phyloP scores from a whole-genome alignment of 2,888 invertebrate species.

The Pharmacophagus antenor region DNA sequence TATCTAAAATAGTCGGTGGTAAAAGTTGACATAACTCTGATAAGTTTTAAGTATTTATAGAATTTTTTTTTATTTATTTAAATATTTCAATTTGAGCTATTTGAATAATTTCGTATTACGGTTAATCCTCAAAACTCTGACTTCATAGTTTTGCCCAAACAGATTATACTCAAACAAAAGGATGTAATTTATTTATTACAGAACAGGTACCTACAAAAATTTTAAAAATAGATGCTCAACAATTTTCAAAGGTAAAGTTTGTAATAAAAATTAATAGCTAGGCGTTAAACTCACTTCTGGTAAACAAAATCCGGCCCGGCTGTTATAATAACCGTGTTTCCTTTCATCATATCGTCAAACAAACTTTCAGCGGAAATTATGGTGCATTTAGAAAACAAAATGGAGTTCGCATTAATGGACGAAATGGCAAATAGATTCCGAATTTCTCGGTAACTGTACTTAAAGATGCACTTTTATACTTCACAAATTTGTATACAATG shows the following conservation, averaged over 20 bases:
- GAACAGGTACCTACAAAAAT: background rate
- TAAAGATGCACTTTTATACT: background rate
- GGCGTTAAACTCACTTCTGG: background rate
- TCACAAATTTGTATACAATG: background rate
- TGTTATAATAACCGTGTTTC: background rate
- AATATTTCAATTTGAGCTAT: too few relatives aligned
- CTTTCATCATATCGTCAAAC: conserved; percentile 7
- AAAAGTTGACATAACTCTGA: too few relatives aligned
- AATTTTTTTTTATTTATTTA: too few relatives aligned
- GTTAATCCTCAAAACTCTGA: too few relatives aligned
- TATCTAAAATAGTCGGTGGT: too few relatives aligned
- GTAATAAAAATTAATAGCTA: background rate
- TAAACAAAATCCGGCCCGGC: background rate
- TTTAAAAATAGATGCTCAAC: background rate
- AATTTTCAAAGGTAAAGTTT: background rate
- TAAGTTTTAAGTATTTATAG: too few relatives aligned
- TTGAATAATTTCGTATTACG: too few relatives aligned
- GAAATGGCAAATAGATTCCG: background rate
- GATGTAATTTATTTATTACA: background rate
- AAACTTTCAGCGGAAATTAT: conserved; percentile 3
- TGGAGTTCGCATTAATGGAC: background rate
- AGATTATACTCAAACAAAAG: background rate
- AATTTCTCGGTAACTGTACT: background rate
- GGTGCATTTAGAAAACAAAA: background rate
- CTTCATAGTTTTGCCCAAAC: too few relatives aligned